Percentiles rank a stretch among this genome's conserved stretches.
Conservation (phyloP, 2,113 vertebrate species). For the Neotragus pygmaeus region DNA sequence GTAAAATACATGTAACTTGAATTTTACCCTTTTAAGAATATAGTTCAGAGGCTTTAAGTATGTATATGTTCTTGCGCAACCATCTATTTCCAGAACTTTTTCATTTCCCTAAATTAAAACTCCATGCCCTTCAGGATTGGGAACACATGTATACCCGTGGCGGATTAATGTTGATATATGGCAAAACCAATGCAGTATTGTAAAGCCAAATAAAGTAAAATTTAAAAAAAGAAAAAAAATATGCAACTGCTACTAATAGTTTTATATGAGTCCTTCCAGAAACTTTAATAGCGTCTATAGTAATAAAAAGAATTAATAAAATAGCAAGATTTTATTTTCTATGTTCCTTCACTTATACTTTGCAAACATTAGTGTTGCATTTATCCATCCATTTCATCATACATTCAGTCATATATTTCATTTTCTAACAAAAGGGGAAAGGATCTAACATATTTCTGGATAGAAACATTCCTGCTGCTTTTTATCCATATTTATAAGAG, state of each 20-base stretch:
- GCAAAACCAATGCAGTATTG: too few species aligned
- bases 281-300: not conserved
- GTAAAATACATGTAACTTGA: too few species aligned
- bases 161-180: too few species aligned
- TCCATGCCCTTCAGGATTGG: not conserved
- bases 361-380: not conserved
- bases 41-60: not conserved
- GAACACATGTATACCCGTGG: too few species aligned
- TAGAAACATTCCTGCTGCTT: not conserved
- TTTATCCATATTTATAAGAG: not conserved
- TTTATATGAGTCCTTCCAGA: not conserved
- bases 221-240: too few species aligned
- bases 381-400: not conserved
- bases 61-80: not conserved
- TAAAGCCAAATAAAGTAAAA: too few species aligned
- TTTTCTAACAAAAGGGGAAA: not conserved
- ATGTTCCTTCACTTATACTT: not conserved
- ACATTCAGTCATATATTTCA: not conserved
- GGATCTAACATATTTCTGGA: not conserved
- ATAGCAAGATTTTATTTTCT: not conserved
- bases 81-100: not conserved
- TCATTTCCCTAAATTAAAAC: not conserved
- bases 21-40: too few species aligned
- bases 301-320: not conserved
- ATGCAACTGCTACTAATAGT: too few species aligned